Base-by-base conservation (phyloP, 2,113 vertebrate species). In the Xyliphius kryptos region DNA sequence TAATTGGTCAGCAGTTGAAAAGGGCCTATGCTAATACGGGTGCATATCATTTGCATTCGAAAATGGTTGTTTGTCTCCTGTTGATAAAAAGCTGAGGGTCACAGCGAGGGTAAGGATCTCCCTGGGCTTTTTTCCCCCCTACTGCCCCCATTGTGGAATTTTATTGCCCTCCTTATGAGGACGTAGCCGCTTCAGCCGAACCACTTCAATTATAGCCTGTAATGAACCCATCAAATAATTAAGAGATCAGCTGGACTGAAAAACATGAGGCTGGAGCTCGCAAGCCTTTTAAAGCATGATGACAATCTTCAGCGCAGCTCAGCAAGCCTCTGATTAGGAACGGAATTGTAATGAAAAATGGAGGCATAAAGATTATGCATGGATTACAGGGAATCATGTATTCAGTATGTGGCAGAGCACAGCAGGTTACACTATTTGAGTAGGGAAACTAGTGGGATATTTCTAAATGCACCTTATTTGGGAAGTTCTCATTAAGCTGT, bases 211-310 rank as follows among this genome's bases (percentile, higher is more conserved):
- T 87, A 86, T 74, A 61, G 73, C 76, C 48, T 68, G 80, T 87
- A 87, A 85, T 82, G 72, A 87, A 81, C 78, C 83, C 80, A 80
- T 85, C 81, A 71, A 85, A 82, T 87, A 82, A 89, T 89, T 87
- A 88, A 82, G 78, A 86, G 85, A 83, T 88, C 85, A 88, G 83
- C 79, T 85, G 80, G 82, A 83, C 80, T 78, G 83, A 81, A 86
- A 84, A 87, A 83, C 83, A 85, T 81, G 79, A 74, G 63, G 63
- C 73, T n/a, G n/a, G n/a, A n/a, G 43, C 19, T 48, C 21, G 77
- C 26, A 41, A 46, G 37, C 20, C 20, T 7, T 51, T 55, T 48
- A 50, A 67, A 55, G 4, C 8, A 47, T 49, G 19, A 61, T 56
- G 53, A 26, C 54, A 63, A 56, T 44, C 41, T 69, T 49, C 36